Base-by-base conservation (phyloP, 2,113 vertebrate species). In the Pongo pygmaeus region DNA sequence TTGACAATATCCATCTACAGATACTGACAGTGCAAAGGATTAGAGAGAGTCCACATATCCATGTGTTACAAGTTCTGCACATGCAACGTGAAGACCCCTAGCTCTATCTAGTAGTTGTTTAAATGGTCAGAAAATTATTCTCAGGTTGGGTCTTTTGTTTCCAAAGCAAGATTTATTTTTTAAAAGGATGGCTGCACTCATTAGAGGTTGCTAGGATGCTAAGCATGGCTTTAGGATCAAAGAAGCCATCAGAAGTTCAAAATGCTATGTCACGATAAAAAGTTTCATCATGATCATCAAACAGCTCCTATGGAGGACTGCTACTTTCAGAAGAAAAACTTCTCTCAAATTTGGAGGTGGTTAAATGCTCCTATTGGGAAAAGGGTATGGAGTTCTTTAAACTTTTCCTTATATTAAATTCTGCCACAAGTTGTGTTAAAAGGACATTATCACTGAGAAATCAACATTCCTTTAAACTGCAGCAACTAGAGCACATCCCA, bases 191-290 rank as follows among this genome's bases (percentile, higher is more conserved):
- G 9, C 16, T 64, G 70, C 32, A 22, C 30, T 94, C 27, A 27
- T 78, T 74, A 77, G 30, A 92, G 40, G 14, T 48, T 61, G 3
- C 89, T 83, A 69, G 52, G 57, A 52, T 38, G 50, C 69, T 77
- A 61, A 84, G 46, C 5, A n/a, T 38, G 18, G 40, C 48, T 72
- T 83, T 64, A 69, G 30, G 46, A 89, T 52, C 59, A 78, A 94
- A 96, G 52, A 52, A 84, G n/a, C 8, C n/a, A 80, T 61, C 77
- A 96, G 43, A 95, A 93, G n/a, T n/a, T 90, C 84, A 79, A 72
- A 84, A 67, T 85, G 17, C 43, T 77, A 38, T 27, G 11, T 48
- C 69, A 90, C 55, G n/a, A 52, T 92, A 72, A 89, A 84, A 97
- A 75, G 27, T 78, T 50, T 22, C 64, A 83, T 89, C 86, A 35